Base-by-base conservation (phyloP, 1,140 invertebrate species). In the Drosophila biarmipes region DNA sequence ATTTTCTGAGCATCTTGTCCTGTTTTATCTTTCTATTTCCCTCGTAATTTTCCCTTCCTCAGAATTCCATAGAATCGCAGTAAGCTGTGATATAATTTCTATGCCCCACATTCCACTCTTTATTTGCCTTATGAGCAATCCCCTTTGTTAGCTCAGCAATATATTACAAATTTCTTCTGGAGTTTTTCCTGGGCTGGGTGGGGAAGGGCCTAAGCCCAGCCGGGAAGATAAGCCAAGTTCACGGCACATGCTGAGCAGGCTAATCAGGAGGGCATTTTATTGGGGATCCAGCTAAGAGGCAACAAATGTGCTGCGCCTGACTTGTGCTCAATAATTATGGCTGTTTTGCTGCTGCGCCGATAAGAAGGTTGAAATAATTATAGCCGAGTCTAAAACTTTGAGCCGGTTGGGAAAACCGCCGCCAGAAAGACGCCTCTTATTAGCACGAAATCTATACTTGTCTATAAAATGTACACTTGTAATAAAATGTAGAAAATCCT, bases 241-340 rank as follows among this genome's bases (percentile, higher is more conserved):
- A 61, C 73, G 61, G 62, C 73, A 76, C 72, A 75, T 75, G 73
- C 73, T 75, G 73, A 75, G 73, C 59, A 71, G 21, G 73, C 82
- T 87, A 86, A 87, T 86, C 81, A 86, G 81, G 57, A 75, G 72
- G 80, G 73, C 64, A 78, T 71, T 86, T 78, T 66, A 75, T 81
- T 87, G 74, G 61, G 61, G 57, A 51, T 59, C 57, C 46, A 27
- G 40, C 27, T 54, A 40, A 40, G 55, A 49, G 59, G 59, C 56
- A 74, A 78, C 59, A 86, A 87, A 87, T 86, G 49, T 86, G 81
- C 82, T 81, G 74, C 64, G 81, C 81, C 75, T 68, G 81, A 77
- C 63, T 82, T 75, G 51, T 72, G 73, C 73, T 42, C 66, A 86
- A 84, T 82, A 89, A 87, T 89, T 82, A 82, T 82, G 71, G 56